Conservation (phyloP, 2,797 vertebrate genomes). For the Cirrhinus molitorella region DNA sequence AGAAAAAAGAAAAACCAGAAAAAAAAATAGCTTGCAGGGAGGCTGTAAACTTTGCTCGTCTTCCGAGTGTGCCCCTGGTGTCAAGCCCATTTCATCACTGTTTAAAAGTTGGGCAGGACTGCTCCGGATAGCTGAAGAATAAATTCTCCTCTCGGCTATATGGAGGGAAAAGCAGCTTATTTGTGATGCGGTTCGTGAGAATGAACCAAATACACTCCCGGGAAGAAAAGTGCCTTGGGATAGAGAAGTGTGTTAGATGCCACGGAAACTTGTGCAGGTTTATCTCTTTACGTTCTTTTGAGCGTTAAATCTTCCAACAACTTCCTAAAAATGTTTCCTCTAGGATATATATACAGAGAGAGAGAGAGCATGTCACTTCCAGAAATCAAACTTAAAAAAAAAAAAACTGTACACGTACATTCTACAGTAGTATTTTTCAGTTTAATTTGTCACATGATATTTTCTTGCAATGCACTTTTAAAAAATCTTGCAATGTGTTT, state of each 20-base stretch:
- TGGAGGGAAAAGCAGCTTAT: constrained; percentile 51
- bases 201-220: constrained; percentile 50
- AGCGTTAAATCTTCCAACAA: constrained; percentile 21
- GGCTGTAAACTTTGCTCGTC: constrained; percentile 69
- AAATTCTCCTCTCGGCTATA: constrained; percentile 51
- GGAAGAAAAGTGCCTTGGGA: constrained; percentile 24
- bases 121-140: constrained; percentile 58
- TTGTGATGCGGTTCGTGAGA: constrained; percentile 53
- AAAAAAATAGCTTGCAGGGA: constrained; percentile 53
- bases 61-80: constrained; percentile 64
- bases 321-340: constrained; percentile 23
- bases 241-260: constrained; percentile 19
- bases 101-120: constrained; percentile 58
- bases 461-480: neutral
- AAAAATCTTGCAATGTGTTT: neutral
- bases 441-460: neutral
- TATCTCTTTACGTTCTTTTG: constrained; percentile 23
- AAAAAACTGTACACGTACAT: neutral
- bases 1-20: neutral
- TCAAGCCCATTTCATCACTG: constrained; percentile 71
- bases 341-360: neutral
- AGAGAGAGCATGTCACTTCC: constrained; percentile 20
- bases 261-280: constrained; percentile 11
- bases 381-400: constrained; percentile 10
- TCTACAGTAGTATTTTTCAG: neutral